Conservation (phyloP, 2,797 vertebrate species). For the Acrossocheilus fasciatus region DNA sequence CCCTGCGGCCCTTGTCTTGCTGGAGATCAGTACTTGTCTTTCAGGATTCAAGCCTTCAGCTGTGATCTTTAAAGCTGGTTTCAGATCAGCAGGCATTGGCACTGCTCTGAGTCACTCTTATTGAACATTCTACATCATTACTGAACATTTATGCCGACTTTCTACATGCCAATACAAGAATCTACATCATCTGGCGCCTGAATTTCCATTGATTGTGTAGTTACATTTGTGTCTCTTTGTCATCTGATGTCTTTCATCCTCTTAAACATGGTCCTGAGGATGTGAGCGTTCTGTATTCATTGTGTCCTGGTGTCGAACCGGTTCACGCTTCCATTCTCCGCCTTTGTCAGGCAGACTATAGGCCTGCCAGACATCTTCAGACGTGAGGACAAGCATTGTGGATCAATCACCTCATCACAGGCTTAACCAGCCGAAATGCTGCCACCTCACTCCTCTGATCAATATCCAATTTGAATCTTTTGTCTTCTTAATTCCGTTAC, state of each 20-base stretch:
- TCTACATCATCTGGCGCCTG: neutral
- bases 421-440: conserved; percentile 72
- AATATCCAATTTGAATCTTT: conserved; percentile 82
- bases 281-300: conserved; percentile 8
- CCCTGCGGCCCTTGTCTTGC: conserved; percentile 26
- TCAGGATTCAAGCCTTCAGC: conserved; percentile 35
- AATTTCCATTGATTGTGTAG: conserved; percentile 5
- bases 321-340: neutral
- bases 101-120: conserved; percentile 9
- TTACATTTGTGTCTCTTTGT: conserved; percentile 26
- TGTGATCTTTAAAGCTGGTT: conserved; percentile 41
- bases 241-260: conserved; percentile 21
- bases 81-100: conserved; percentile 35
- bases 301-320: neutral
- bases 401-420: conserved; percentile 77
- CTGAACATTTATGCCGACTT: neutral
- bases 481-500: conserved; percentile 77
- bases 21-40: conserved; percentile 36
- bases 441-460: conserved; percentile 74
- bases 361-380: conserved; percentile 54
- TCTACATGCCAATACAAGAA: conserved; percentile 28
- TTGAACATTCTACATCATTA: conserved; percentile 30
- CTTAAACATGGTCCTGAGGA: neutral
- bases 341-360: conserved; percentile 47
- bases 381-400: conserved; percentile 70